A percentile compares a stretch with the other conserved stretches of the same genome.
phyloP scores from a whole-genome alignment of 2,113 vertebrate species.

The Microcebus jonahi region DNA sequence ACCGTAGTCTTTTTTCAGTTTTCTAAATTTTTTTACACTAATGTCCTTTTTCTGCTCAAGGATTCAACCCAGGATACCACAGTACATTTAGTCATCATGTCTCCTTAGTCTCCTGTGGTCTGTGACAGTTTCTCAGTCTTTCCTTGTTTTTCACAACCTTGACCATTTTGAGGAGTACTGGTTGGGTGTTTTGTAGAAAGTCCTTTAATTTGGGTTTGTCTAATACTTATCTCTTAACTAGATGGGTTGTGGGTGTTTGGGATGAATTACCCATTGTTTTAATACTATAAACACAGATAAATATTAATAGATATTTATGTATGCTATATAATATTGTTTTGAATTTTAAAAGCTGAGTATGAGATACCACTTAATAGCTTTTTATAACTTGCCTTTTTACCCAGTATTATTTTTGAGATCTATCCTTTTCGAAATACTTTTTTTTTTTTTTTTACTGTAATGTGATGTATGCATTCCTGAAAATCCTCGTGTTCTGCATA shows the following conservation, averaged over 20 bases:
- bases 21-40: neutral
- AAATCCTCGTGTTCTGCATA: constrained; percentile 55
- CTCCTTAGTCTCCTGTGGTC: neutral
- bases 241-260: neutral
- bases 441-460: neutral
- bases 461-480: constrained; percentile 45
- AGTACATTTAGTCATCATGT: neutral
- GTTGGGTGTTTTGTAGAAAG: neutral
- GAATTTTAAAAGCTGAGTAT: constrained; percentile 17
- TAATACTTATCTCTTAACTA: constrained; percentile 20
- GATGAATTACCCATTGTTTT: constrained; percentile 22
- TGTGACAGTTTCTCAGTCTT: constrained; percentile 9
- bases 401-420: constrained; percentile 40
- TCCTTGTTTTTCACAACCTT: neutral
- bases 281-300: neutral
- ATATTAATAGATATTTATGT: neutral
- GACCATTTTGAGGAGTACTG: neutral
- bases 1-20: neutral
- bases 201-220: neutral
- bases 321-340: neutral
- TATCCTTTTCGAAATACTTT: constrained; percentile 32
- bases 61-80: neutral
- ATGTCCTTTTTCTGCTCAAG: neutral
- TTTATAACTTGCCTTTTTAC: constrained; percentile 24
- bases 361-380: neutral